Conservation (phyloP, 1,140 invertebrate genomes). For the Venturia canescens region DNA sequence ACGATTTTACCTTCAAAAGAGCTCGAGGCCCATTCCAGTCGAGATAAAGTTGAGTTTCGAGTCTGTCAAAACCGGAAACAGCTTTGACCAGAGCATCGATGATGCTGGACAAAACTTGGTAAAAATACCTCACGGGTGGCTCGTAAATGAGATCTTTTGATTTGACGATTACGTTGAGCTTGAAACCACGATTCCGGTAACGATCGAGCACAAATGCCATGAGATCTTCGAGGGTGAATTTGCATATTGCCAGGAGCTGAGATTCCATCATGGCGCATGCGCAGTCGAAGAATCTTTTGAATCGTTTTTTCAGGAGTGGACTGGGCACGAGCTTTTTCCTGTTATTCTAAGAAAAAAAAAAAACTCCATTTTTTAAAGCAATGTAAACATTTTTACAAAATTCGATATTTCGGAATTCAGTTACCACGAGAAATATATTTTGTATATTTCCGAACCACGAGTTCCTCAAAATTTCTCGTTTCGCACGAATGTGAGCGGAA, state of each 20-base stretch:
- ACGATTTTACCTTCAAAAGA: conserved; percentile 75
- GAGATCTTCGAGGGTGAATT: conserved; percentile 87
- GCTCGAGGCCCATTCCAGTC: conserved; percentile 76
- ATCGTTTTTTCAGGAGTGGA: conserved; percentile 81
- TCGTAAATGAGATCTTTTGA: conserved; percentile 86
- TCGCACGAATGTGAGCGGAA: conserved; percentile 79
- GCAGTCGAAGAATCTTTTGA: conserved; percentile 90
- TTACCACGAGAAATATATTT: conserved; percentile 77
- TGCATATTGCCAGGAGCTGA: conserved; percentile 87
- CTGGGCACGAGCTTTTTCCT: conserved; percentile 88
- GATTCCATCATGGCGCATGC: conserved; percentile 91
- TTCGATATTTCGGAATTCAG: conserved; percentile 5
- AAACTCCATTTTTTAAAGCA: not conserved
- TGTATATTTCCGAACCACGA: conserved; percentile 82
- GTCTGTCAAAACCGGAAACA: conserved; percentile 82
- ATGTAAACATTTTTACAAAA: not conserved
- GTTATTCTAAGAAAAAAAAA: conserved; percentile 79
- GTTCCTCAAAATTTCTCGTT: conserved; percentile 77
- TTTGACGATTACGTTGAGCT: conserved; percentile 83
- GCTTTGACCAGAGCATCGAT: conserved; percentile 85
- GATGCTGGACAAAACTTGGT: conserved; percentile 83
- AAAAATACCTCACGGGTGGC: conserved; percentile 87
- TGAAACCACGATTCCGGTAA: conserved; percentile 82
- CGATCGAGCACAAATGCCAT: conserved; percentile 83
- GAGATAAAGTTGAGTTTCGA: conserved; percentile 85